Conservation (phyloP, 2,113 vertebrate species). For the Sinocyclocheilus anshuiensis region DNA sequence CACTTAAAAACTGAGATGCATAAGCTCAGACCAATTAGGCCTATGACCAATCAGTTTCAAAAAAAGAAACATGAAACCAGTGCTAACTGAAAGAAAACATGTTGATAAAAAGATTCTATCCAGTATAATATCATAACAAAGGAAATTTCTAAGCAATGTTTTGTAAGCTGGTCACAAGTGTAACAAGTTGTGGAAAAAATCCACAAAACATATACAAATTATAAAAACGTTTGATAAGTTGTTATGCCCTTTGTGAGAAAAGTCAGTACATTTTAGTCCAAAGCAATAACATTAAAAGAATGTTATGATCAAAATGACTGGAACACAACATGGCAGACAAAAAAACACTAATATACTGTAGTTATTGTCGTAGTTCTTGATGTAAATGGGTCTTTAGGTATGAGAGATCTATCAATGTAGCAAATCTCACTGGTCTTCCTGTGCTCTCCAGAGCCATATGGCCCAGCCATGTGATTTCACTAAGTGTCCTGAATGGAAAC, state of each 20-base stretch:
- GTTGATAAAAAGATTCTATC: neutral
- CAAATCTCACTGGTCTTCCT: neutral
- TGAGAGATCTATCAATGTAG: neutral
- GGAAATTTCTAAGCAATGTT: neutral
- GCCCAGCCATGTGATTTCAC: neutral
- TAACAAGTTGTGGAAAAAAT: neutral
- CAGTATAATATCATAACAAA: neutral
- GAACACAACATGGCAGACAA: neutral
- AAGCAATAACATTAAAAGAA: neutral
- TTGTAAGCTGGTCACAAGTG: neutral
- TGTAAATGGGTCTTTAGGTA: too few species aligned
- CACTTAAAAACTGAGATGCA: neutral
- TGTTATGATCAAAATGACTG: neutral
- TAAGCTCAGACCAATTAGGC: neutral
- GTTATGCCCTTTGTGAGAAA: neutral
- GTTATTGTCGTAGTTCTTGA: too few species aligned
- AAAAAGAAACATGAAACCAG: too few species aligned
- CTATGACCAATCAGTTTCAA: neutral
- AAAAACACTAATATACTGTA: too few species aligned
- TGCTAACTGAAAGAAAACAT: neutral
- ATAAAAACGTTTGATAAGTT: too few species aligned
- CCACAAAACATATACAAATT: neutral
- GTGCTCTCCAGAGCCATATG: neutral
- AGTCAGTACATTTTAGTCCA: neutral
- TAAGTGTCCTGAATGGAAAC: conserved; percentile 24